Conservation (phyloP, 64 coral and sea anemone genomes). For the Anthopleura sola region DNA sequence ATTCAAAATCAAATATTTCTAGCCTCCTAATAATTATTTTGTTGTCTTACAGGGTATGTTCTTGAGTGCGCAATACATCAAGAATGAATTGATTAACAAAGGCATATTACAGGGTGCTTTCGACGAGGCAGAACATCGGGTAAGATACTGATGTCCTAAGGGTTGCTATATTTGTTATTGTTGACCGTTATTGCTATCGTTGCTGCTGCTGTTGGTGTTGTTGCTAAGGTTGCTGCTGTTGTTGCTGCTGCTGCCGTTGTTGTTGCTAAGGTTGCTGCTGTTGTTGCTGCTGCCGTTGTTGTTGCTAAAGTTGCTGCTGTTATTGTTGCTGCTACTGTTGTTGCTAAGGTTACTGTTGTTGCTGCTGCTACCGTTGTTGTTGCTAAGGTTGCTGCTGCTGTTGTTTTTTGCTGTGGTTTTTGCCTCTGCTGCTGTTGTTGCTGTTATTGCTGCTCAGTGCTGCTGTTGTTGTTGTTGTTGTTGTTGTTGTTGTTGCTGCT, state of each 20-base stretch:
- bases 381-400: too few relatives aligned
- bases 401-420: too few relatives aligned
- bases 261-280: neutral
- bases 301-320: neutral
- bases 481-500: too few relatives aligned
- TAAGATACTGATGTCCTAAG: neutral
- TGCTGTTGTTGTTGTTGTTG: too few relatives aligned
- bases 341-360: too few relatives aligned
- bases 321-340: too few relatives aligned
- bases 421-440: too few relatives aligned
- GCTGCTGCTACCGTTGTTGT: too few relatives aligned
- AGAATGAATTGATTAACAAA: constrained; percentile 16
- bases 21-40: neutral
- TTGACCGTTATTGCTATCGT: too few relatives aligned
- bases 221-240: too few relatives aligned
- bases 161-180: neutral
- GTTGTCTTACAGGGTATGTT: constrained; percentile 36
- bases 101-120: constrained; percentile 23
- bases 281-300: neutral
- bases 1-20: neutral
- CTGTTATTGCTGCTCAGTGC: too few relatives aligned
- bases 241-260: too few relatives aligned
- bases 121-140: neutral
- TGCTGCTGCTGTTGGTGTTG: neutral
- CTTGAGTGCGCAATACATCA: constrained; percentile 35